Evolutionary conservation across 1,140 invertebrate genomes (phyloP), one percentile per base, ranked within the genome.

Genomic region (Cherax quadricarinatus): DNA sequence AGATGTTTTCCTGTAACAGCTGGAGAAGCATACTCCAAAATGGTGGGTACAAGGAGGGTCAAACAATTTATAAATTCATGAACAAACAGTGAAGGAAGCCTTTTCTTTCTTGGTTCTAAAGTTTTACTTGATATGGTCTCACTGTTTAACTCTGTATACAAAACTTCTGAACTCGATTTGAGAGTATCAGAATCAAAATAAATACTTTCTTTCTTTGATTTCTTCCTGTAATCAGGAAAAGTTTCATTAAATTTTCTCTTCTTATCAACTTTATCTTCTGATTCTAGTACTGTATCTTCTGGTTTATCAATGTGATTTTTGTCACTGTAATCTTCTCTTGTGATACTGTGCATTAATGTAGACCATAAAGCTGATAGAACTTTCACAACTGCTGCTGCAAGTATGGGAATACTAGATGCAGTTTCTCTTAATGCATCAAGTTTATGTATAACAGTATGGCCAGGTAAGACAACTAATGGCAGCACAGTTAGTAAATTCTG

Each of bases 401-500:
- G 53, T 48, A 73, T 18, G 10, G 81, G 60, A n/a, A 70, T 62
- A 66, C n/a, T 24, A 57, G 83, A 70, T 75, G 70, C 2, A n/a
- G 83, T 21, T 70, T 6, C 83, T 66, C 62, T 66, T 66, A 18
- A 66, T 21, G 62, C 62, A 66, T 66, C 18, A 66, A 5, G 14
- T 48, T 66, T 41, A 9, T 24, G 83, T 30, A 49, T 62, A 70
- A 53, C 53, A 62, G 21, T 81, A 16, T 80, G 48, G 3, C 16
- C 57, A 21, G 89, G 83, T 78, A 78, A 62, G 6, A 78, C 51
- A 53, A 80, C 82, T 5, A 89, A 41, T 21, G 89, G 81, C 30
- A 91, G 48, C 24, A 86, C 73, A 21, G 85, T 87, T 18, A 91
- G 53, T 30, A 91, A 75, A 66, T 81, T 91, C n/a, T 91, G 84